These are phyloP conservation scores for Danio choprae DNA, from an alignment of 2,797 vertebrate species.

Conservation along the genomic window DNA sequence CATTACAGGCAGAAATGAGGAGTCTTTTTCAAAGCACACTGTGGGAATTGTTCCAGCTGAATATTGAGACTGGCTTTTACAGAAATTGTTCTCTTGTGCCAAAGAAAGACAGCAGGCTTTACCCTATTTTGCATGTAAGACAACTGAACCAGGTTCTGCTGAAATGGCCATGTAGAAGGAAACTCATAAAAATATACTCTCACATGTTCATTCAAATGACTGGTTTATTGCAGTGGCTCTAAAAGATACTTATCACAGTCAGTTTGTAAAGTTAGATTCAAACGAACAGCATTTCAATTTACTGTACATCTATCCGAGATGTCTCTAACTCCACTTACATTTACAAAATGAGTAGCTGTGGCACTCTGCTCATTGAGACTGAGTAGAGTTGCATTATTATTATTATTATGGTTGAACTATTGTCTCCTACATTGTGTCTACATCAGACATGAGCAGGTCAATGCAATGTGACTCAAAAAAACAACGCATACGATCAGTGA, in stretches of 20 bases:
- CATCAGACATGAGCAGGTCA: too few species aligned
- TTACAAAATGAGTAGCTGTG: too few species aligned
- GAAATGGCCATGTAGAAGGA: neutral
- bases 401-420: too few species aligned
- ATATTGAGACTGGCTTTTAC: neutral
- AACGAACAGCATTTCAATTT: neutral
- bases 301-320: neutral
- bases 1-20: neutral
- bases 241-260: neutral
- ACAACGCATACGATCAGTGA: too few species aligned
- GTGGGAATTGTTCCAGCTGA: neutral
- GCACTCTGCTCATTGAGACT: neutral
- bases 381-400: too few species aligned
- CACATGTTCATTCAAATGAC: neutral
- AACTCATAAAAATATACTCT: neutral
- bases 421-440: too few species aligned
- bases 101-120: neutral
- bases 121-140: neutral
- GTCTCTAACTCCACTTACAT: too few species aligned
- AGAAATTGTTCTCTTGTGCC: neutral
- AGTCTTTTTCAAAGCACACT: neutral
- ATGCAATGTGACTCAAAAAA: too few species aligned
- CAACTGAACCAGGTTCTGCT: neutral
- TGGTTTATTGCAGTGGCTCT: neutral
- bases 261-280: neutral